Percentiles rank a stretch among this genome's conserved stretches.
These are phyloP conservation scores for Harlomillsia oculata DNA, from an alignment of 1,140 invertebrate genomes.

Conservation along the genomic window DNA sequence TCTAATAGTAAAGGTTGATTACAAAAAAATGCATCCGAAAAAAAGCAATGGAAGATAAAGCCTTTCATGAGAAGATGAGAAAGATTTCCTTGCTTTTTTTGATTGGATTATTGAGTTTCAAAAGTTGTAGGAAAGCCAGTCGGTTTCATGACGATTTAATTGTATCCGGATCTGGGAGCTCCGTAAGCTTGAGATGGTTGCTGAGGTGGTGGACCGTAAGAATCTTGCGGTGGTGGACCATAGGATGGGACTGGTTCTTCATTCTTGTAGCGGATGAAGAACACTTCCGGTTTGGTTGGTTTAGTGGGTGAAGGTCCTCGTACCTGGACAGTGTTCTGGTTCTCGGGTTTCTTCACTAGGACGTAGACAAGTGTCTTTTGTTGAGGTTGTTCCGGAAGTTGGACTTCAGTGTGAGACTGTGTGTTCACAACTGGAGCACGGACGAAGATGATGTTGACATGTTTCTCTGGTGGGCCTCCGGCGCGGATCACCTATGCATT, in stretches of 20 bases:
- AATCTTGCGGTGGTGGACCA: slow-evolving; percentile 39
- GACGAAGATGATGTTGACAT: slow-evolving; percentile 12
- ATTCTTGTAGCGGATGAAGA: slow-evolving; percentile 75
- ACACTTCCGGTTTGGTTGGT: slow-evolving; percentile 71
- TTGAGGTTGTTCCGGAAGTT: slow-evolving; percentile 18
- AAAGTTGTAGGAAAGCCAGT: no score
- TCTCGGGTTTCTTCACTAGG: slow-evolving; percentile 72
- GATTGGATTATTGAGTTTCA: no score
- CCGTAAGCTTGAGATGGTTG: no score
- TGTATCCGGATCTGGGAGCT: no score
- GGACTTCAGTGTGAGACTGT: slow-evolving; percentile 10
- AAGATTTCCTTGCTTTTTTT: no score
- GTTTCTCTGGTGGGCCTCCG: neutral
- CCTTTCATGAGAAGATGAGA: no score
- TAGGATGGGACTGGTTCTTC: no score
- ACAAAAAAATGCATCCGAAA: no score
- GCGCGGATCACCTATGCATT: no score
- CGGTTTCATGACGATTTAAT: no score
- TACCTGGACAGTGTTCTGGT: slow-evolving; percentile 62
- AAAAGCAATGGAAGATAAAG: no score
- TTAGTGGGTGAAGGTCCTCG: slow-evolving; percentile 62
- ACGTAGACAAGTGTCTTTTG: slow-evolving; percentile 52
- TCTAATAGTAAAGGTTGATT: no score
- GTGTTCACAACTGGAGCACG: slow-evolving; percentile 1
- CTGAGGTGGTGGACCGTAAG: slow-evolving; percentile 21